Conservation (phyloP, 2,888 invertebrate species). For the Nomada ferruginata region DNA sequence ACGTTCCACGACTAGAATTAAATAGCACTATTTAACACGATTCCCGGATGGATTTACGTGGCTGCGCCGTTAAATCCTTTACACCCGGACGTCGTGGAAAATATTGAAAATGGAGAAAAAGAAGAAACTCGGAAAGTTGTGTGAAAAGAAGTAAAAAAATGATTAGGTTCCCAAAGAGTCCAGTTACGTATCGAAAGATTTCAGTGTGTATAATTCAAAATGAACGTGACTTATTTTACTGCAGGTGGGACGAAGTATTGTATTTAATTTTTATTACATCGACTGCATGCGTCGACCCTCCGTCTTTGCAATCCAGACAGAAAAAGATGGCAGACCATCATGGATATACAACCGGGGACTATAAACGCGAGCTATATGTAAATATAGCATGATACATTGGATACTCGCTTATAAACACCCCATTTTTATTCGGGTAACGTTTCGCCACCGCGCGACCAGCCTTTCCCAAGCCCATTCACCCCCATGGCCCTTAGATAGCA, state of each 20-base stretch:
- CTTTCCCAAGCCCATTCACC: slow-evolving; percentile 51
- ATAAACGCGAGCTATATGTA: slow-evolving; percentile 82
- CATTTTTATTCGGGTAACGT: slow-evolving; percentile 84
- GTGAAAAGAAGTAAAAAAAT: neutral
- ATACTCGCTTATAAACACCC: slow-evolving; percentile 84
- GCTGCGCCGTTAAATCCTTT: slow-evolving; percentile 33
- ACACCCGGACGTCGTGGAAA: slow-evolving; percentile 18
- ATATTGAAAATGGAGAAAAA: slow-evolving; percentile 36
- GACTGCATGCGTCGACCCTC: slow-evolving; percentile 72
- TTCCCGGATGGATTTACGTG: slow-evolving; percentile 55
- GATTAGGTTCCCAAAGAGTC: too few relatives aligned
- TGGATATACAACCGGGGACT: slow-evolving; percentile 74
- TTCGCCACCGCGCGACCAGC: slow-evolving; percentile 75
- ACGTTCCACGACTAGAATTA: slow-evolving; percentile 81
- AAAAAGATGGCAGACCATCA: slow-evolving; percentile 48
- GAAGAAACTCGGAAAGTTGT: neutral
- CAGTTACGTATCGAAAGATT: neutral
- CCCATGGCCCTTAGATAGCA: slow-evolving; percentile 54
- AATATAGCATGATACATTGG: slow-evolving; percentile 84
- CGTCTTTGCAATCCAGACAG: slow-evolving; percentile 49
- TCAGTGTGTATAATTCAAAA: neutral
- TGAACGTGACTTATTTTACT: neutral
- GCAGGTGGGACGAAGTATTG: slow-evolving; percentile 75
- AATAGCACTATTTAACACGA: slow-evolving; percentile 76
- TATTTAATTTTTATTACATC: slow-evolving; percentile 84